These are phyloP conservation scores for Catamblyrhynchus diadema DNA, from an alignment of 2,797 vertebrate genomes.

Conservation along the genomic window DNA sequence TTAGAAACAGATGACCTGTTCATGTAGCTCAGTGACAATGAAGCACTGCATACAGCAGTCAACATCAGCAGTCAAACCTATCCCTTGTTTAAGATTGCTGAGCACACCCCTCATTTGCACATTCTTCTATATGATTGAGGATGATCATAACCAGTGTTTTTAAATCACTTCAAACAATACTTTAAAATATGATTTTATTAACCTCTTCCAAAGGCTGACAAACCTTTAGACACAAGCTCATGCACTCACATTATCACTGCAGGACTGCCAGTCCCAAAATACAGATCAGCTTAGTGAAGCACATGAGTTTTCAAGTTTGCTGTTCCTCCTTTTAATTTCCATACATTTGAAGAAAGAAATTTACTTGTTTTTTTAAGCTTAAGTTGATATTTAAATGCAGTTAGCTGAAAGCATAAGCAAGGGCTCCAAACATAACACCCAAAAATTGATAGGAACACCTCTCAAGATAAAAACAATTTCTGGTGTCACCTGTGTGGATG, in stretches of 20 bases:
- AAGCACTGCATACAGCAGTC: not conserved
- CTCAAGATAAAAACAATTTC: not conserved
- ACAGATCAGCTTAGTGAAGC: not conserved
- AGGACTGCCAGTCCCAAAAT: not conserved
- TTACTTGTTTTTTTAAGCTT: not conserved
- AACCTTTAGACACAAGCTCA: not conserved
- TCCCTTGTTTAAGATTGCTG: not conserved
- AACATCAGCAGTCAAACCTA: not conserved
- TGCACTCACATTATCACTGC: not conserved
- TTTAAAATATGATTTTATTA: not conserved
- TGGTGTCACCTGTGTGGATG: slow-evolving; percentile 89
- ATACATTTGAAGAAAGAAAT: not conserved
- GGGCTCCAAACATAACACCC: not conserved
- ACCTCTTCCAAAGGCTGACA: not conserved
- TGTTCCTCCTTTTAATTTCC: not conserved
- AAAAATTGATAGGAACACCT: not conserved
- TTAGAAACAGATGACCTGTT: not conserved
- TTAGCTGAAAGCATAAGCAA: not conserved
- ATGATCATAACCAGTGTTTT: not conserved
- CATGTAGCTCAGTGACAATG: not conserved
- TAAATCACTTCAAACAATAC: not conserved
- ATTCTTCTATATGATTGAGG: not conserved
- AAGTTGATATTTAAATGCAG: not conserved
- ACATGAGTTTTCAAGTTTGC: not conserved
- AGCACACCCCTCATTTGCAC: not conserved